Evolutionary conservation across 2,113 vertebrate species (phyloP).

Genomic region (Morone saxatilis): DNA sequence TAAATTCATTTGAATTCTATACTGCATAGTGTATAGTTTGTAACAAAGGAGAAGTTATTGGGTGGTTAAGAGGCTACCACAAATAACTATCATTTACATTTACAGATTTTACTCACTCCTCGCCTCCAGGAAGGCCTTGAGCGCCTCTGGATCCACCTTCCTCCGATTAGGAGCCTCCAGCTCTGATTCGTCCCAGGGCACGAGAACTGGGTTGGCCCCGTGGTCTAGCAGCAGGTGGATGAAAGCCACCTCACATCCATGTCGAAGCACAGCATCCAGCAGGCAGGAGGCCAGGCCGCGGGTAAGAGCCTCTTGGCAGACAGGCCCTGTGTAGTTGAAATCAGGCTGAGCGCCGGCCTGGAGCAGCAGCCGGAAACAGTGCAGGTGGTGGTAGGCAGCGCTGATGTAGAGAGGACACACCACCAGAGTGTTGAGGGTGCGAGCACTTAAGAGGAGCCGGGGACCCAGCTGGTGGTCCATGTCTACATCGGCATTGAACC

Average conservation of each 20-base stretch:
- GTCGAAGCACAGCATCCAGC: conserved; percentile 92
- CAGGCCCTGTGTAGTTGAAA: conserved; percentile 92
- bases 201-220: conserved; percentile 89
- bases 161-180: conserved; percentile 83
- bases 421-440: conserved; percentile 91
- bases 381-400: conserved; percentile 93
- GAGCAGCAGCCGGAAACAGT: conserved; percentile 91
- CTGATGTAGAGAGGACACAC: conserved; percentile 96
- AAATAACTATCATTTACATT: neutral
- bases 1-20: no score
- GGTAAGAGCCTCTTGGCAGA: conserved; percentile 87
- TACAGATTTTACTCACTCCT: conserved; percentile 84
- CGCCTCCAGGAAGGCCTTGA: conserved; percentile 89
- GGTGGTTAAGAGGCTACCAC: neutral
- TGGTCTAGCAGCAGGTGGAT: conserved; percentile 91
- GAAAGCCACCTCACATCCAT: conserved; percentile 90
- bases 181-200: conserved; percentile 86
- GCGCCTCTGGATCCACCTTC: conserved; percentile 89
- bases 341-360: conserved; percentile 93
- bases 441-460: conserved; percentile 81
- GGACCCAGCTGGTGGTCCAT: conserved; percentile 90
- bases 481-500: conserved; percentile 92
- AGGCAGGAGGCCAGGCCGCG: conserved; percentile 90
- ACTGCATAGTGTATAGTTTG: no score
- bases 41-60: neutral